A percentile compares a stretch with the other conserved stretches of the same genome.
phyloP scores from a whole-genome alignment of 2,888 invertebrate species.

The Escarpia spicata region DNA sequence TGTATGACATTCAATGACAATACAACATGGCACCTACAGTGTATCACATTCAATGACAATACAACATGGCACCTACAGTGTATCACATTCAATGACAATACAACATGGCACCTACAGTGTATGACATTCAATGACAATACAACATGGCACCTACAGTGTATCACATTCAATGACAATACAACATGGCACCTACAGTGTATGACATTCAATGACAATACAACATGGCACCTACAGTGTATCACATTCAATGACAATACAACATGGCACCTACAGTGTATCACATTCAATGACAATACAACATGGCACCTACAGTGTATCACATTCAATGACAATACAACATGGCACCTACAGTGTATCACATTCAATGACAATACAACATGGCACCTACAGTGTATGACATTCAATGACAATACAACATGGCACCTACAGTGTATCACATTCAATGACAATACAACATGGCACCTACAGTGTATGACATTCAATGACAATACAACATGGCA shows the following conservation, averaged over 20 bases:
- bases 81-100: not conserved
- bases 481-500: not conserved
- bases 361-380: not conserved
- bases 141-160: too few species aligned
- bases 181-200: too few species aligned
- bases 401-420: not conserved
- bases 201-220: not conserved
- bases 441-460: not conserved
- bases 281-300: too few species aligned
- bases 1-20: not conserved
- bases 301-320: too few species aligned
- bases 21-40: too few species aligned
- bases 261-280: too few species aligned
- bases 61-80: too few species aligned
- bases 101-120: not conserved
- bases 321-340: not conserved
- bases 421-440: too few species aligned
- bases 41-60: too few species aligned
- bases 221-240: not conserved
- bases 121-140: not conserved
- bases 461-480: not conserved
- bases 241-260: not conserved
- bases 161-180: too few species aligned
- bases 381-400: not conserved
- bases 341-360: not conserved